Evolutionary conservation across 2,888 invertebrate genomes (phyloP).

Genomic region (Eupithecia subfuscata): DNA sequence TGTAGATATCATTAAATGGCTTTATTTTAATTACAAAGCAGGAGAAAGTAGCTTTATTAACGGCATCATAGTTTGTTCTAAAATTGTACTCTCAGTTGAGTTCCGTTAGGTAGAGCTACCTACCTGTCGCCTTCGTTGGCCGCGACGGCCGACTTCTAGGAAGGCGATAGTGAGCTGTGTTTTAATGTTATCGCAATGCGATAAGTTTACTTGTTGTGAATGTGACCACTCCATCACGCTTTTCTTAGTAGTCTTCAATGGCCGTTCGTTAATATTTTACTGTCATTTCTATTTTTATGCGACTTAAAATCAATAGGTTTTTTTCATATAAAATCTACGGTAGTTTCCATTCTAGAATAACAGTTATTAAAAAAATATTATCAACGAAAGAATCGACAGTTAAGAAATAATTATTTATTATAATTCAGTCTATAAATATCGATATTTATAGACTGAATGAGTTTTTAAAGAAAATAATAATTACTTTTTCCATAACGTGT

Average conservation of each 20-base stretch:
- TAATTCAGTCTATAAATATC: background rate
- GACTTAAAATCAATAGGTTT: background rate
- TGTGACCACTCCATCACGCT: conserved; percentile 64
- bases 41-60: conserved; percentile 73
- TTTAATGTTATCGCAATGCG: conserved; percentile 80
- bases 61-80: conserved; percentile 69
- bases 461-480: background rate
- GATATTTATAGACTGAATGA: background rate
- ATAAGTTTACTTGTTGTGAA: conserved; percentile 75
- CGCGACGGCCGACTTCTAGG: conserved; percentile 70
- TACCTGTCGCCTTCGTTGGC: conserved; percentile 72
- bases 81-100: conserved; percentile 72
- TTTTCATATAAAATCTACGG: background rate
- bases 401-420: background rate
- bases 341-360: background rate
- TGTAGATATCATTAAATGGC: background rate
- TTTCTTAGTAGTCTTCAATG: conserved; percentile 68
- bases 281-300: conserved; percentile 12
- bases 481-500: background rate
- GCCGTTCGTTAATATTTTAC: conserved; percentile 47
- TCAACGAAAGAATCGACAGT: background rate
- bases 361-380: background rate
- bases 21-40: conserved; percentile 48
- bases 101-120: conserved; percentile 79
- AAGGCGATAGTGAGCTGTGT: conserved; percentile 78